Evolutionary conservation across 2,113 vertebrate species (phyloP), one percentile per base, ranked within the genome.

Genomic region (Sigmodon hispidus): DNA sequence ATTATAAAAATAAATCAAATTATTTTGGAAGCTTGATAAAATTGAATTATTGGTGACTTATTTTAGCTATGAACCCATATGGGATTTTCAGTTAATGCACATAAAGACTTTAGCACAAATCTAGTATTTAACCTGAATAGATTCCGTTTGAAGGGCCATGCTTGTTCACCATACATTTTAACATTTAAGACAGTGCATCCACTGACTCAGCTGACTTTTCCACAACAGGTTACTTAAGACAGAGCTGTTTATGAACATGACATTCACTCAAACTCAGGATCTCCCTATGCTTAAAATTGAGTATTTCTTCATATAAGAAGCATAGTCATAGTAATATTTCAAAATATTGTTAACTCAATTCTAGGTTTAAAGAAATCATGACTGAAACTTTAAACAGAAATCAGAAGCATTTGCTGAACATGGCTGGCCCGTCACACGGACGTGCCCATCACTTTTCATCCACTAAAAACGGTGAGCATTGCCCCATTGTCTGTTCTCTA

Each of bases 301-400:
- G 36, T 70, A 77, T 65, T 95, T 92, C 80, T 94, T 57, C 75
- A 52, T 83, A 61, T 4, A 89, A 94, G 63, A 94, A 91, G 72
- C 55, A 79, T 10, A 95, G 70, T 19, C 52, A 55, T 50, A 59
- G 77, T 45, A 93, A 16, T 86, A 79, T 77, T 96, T 88, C 67
- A 91, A 88, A 96, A 86, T 43, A 65, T 40, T 69, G 13, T 40
- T 59, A 67, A 81, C 96, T 95, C 0, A 95, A 93, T 97, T 98
- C 91, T 63, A 97, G 88, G 85, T 90, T 6, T 84, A 96, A 91
- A 50, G 92, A 92, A 96, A 83, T 96, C 93, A 96, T 85, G 79
- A 94, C 87, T 95, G 92, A 98, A 97, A 94, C 98, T 96, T 98
- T 93, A 98, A 96, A 92, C 79, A 95, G 95, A 96, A 95, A 97